Conservation (phyloP, 1,140 invertebrate genomes). For the Apis cerana region DNA sequence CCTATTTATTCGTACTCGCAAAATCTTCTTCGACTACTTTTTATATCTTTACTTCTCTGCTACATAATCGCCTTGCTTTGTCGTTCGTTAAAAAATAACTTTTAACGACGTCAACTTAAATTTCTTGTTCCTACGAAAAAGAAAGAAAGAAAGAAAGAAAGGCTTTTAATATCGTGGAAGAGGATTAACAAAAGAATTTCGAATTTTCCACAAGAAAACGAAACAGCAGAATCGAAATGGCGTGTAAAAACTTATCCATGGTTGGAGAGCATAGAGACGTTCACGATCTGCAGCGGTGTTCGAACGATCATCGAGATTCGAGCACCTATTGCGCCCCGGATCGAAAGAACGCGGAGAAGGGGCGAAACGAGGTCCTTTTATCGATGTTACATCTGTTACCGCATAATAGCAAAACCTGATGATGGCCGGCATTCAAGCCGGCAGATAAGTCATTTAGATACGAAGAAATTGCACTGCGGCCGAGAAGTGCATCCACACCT, state of each 20-base stretch:
- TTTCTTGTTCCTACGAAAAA: no score
- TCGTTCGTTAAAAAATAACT: no score
- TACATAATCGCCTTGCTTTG: no score
- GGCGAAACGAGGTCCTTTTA: conserved; percentile 15
- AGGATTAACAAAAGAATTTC: neutral
- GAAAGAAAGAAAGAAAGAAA: no score
- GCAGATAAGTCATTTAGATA: conserved; percentile 57
- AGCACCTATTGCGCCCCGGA: neutral
- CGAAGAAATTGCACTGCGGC: conserved; percentile 43
- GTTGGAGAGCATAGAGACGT: no score
- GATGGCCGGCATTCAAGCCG: conserved; percentile 33
- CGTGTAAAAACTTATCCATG: neutral
- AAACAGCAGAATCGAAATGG: neutral
- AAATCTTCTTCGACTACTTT: no score
- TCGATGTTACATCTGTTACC: conserved; percentile 45
- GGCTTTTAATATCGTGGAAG: neutral
- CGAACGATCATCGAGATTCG: neutral
- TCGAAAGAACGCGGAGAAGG: conserved; percentile 9
- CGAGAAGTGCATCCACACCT: neutral
- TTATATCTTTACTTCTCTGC: no score
- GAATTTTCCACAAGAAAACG: neutral
- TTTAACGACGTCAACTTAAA: no score
- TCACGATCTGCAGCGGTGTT: neutral
- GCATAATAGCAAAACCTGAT: conserved; percentile 4
- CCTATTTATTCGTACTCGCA: neutral